phyloP scores from a whole-genome alignment of 2,888 invertebrate species.

The Megaustenia siamemsis region DNA sequence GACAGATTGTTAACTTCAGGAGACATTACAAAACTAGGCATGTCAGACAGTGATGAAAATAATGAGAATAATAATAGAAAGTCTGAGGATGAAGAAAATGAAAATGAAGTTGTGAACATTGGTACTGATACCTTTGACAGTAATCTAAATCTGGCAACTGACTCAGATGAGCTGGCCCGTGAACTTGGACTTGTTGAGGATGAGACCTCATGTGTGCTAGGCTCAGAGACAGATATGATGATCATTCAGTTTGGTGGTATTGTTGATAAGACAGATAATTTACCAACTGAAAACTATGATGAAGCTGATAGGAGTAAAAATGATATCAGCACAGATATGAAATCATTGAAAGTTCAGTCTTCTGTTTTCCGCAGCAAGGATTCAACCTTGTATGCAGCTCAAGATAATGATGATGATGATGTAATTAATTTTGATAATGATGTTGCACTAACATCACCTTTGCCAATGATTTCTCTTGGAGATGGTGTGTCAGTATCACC shows the following conservation, averaged over 20 bases:
- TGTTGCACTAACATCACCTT: slow-evolving; percentile 41
- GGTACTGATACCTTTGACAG: background rate
- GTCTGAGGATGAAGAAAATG: background rate
- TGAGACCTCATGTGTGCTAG: slow-evolving; percentile 24
- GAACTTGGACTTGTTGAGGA: slow-evolving; percentile 28
- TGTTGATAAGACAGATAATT: background rate
- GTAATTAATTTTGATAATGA: slow-evolving; percentile 26
- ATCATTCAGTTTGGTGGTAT: slow-evolving; percentile 51
- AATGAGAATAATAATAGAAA: background rate
- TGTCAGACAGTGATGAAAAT: background rate
- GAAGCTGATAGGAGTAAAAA: background rate
- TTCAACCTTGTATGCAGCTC: slow-evolving; percentile 37
- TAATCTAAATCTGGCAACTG: background rate
- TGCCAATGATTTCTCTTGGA: slow-evolving; percentile 52
- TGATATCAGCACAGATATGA: background rate
- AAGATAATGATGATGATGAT: slow-evolving; percentile 27
- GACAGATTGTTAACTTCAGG: background rate
- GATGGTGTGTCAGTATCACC: slow-evolving; percentile 41
- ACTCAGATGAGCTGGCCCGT: slow-evolving; percentile 35
- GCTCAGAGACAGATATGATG: slow-evolving; percentile 45
- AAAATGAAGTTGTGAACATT: background rate
- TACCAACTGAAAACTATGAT: background rate
- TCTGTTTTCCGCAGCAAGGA: slow-evolving; percentile 39
- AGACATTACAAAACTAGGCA: background rate
- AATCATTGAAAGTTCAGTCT: background rate